phyloP scores from a whole-genome alignment of 2,888 invertebrate genomes.

The Automeris io region DNA sequence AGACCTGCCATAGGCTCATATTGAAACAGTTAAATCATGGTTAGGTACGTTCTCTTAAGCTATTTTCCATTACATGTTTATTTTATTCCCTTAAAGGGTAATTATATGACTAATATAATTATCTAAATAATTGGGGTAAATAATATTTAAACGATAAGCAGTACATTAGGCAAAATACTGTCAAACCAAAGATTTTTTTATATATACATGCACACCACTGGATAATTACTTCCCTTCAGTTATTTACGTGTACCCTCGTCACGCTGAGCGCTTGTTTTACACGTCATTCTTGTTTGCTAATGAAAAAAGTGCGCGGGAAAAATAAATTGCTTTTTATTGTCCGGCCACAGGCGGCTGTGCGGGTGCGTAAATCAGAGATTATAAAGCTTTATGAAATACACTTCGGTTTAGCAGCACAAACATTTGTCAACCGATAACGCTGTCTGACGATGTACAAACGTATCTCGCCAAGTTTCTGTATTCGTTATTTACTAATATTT shows the following conservation, averaged over 20 bases:
- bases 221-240: conserved; percentile 64
- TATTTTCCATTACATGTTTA: too few relatives aligned
- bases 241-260: conserved; percentile 67
- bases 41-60: too few relatives aligned
- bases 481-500: neutral
- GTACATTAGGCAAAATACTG: too few relatives aligned
- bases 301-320: conserved; percentile 66
- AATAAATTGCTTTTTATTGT: conserved; percentile 71
- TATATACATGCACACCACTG: conserved; percentile 35
- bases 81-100: too few relatives aligned
- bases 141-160: too few relatives aligned
- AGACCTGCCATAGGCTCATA: too few relatives aligned
- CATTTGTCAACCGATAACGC: conserved; percentile 47
- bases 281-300: conserved; percentile 72
- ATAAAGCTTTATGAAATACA: conserved; percentile 53
- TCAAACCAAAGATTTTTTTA: conserved; percentile 27
- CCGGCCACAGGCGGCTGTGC: conserved; percentile 40
- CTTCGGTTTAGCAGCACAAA: conserved; percentile 46
- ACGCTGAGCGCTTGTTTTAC: conserved; percentile 64
- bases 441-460: conserved; percentile 15
- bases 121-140: too few relatives aligned
- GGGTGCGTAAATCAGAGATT: conserved; percentile 65
- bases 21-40: too few relatives aligned
- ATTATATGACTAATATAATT: too few relatives aligned
- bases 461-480: neutral